Base-by-base conservation (phyloP, 2,888 invertebrate genomes). In the Microdon myrmicae region DNA sequence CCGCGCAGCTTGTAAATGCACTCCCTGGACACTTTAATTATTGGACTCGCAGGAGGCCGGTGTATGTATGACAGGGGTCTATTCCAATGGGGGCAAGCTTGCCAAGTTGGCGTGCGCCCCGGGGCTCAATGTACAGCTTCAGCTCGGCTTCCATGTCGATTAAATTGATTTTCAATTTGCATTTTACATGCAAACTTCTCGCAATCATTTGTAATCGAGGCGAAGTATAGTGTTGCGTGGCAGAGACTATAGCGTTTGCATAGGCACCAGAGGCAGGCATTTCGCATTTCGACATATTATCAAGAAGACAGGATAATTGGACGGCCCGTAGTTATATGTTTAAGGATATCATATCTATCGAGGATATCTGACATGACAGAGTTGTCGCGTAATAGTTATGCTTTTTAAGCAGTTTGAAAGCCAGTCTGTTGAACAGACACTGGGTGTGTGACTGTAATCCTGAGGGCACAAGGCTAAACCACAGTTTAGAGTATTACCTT, bases 101-200 rank as follows among this genome's bases (percentile, higher is more conserved):
- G 3, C 17, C 56, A 44, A 38, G 37, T 48, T 49, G 47, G 34
- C 39, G 35, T n/a, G n/a, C 20, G 32, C 14, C 19, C 7, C 16
- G 9, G 32, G 12, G 22, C 5, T 7, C 19, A 6, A 9, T 58
- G 64, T 45, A 61, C 45, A 61, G 37, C 43, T 44, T 31, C 10
- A 12, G 23, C 20, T 12, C 64, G 37, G 51, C 64, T 59, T 59
- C 53, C 66, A 66, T 54, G 48, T 48, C 66, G 58, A 66, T 66
- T 59, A 66, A 66, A 66, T 66, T 66, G 66, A 66, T 66, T 66
- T 66, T 59, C 66, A 66, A 66, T 66, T 66, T 66, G 66, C 66
- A 66, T 66, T 66, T 59, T 54, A 54, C 66, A 66, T 58, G 58
- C 58, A 66, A 66, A 66, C 66, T 59, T 59, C 66, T 64, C 64